Conservation (phyloP, 2,113 vertebrate genomes). For the Fulmarus glacialis region DNA sequence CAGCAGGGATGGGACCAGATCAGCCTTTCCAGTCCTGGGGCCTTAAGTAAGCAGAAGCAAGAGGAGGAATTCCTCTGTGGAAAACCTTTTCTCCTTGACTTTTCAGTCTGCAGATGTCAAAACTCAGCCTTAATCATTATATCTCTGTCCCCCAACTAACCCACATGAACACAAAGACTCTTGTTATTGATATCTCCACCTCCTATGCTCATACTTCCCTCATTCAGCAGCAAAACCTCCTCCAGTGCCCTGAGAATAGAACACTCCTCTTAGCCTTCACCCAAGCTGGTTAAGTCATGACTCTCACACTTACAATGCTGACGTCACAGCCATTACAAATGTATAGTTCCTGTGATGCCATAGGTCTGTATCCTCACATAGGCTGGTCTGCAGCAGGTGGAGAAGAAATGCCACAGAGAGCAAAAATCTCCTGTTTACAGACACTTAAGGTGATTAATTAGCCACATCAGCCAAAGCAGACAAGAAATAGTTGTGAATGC, state of each 20-base stretch:
- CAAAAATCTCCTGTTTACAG: slow-evolving; percentile 67
- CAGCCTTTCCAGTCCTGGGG: neutral
- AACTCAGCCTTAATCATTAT: neutral
- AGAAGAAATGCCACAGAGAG: slow-evolving; percentile 37
- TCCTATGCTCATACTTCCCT: neutral
- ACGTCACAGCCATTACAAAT: neutral
- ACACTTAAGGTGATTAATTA: slow-evolving; percentile 75
- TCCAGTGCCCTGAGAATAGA: neutral
- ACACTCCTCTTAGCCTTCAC: neutral
- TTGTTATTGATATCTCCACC: neutral
- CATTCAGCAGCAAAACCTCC: neutral
- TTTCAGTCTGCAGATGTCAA: neutral
- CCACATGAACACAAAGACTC: neutral
- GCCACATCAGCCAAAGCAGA: slow-evolving; percentile 60
- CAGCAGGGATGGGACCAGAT: neutral
- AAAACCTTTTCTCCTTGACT: neutral
- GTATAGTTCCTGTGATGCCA: neutral
- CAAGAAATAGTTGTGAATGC: slow-evolving; percentile 63
- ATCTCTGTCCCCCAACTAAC: neutral
- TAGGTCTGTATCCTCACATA: neutral
- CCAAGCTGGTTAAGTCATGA: neutral
- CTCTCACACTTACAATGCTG: neutral
- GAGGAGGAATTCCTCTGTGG: neutral
- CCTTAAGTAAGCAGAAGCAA: neutral
- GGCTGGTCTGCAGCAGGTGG: slow-evolving; percentile 56